These are phyloP conservation scores for Drosophila diplacantha DNA, from an alignment of 2,888 invertebrate genomes.

Conservation along the genomic window DNA sequence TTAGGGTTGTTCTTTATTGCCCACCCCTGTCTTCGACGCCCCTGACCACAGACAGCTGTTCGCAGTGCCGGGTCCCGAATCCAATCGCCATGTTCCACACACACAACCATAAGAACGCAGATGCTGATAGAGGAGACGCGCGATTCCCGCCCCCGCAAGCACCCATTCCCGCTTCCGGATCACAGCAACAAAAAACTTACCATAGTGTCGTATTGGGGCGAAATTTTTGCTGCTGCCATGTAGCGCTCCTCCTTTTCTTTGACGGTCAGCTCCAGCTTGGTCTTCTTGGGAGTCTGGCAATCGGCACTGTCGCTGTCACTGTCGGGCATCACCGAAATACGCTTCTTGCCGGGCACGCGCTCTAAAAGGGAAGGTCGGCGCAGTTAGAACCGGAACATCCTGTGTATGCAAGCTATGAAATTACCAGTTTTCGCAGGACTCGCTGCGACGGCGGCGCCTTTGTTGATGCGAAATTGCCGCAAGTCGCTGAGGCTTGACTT, in stretches of 20 bases:
- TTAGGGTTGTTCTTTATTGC: background rate
- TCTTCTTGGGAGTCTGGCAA: conserved; percentile 68
- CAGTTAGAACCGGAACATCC: conserved; percentile 2
- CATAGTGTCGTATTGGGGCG: conserved; percentile 76
- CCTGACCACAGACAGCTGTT: conserved; percentile 59
- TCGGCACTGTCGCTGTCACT: conserved; percentile 76
- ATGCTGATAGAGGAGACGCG: conserved; percentile 40
- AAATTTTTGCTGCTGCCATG: conserved; percentile 74
- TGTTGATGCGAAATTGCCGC: conserved; percentile 75
- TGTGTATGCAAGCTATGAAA: background rate
- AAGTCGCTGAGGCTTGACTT: conserved; percentile 73
- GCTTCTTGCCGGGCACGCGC: conserved; percentile 76
- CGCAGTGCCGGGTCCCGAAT: conserved; percentile 52
- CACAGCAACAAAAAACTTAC: conserved; percentile 53
- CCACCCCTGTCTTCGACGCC: conserved; percentile 27
- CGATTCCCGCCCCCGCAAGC: conserved; percentile 19
- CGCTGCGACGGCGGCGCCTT: conserved; percentile 52
- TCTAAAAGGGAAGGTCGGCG: conserved; percentile 51
- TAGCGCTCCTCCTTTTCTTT: conserved; percentile 77
- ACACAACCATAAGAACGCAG: conserved; percentile 11
- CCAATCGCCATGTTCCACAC: conserved; percentile 51
- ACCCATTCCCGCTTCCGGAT: background rate
- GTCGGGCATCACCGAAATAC: conserved; percentile 75
- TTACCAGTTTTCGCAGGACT: conserved; percentile 59
- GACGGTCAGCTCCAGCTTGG: conserved; percentile 69